Base-by-base conservation (phyloP, 2,797 vertebrate species). In the Furcifer pardalis region DNA sequence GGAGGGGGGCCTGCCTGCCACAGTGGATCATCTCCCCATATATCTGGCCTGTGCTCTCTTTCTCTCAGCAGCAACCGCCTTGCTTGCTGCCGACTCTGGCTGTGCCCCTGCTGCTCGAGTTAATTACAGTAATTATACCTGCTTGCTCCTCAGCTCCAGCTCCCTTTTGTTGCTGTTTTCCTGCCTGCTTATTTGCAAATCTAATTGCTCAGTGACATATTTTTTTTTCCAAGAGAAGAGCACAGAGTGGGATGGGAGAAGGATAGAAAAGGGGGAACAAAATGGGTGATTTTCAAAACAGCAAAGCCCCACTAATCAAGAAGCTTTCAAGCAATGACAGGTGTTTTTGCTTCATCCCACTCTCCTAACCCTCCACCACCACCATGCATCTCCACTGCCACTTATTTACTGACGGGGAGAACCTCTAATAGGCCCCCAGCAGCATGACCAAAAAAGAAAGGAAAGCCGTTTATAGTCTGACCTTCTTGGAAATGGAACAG, bases 101-200 rank as follows among this genome's bases (percentile, higher is more conserved):
- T 92, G 84, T 88, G 93, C 94, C 96, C 96, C 96, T 94, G 96
- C 96, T 96, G 96, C 95, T 94, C 82, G 91, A 94, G 95, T 94
- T 97, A 97, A 97, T 97, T 97, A 97, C 95, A 95, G 96, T 97
- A 96, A 97, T 97, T 97, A 97, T 94, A 96, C 95, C 95, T 96
- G 94, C 92, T 94, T 90, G 66, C 95, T 91, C 93, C 94, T 91
- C 60, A 83, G 92, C 92, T 95, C 92, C 84, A 91, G 89, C 87
- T 96, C 91, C 93, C 93, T 94, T 96, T 92, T 96, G 94, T 95
- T 96, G 95, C 94, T 93, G 76, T 91, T 96, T 95, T 92, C 91
- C 94, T 95, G 94, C 93, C 95, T 94, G 89, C 95, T 97, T 93
- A 97, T 97, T 97, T 96, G 95, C 94, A 94, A 96, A 95, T 95